Evolutionary conservation across 2,113 vertebrate genomes (phyloP).

Genomic region (Lasiurus borealis): DNA sequence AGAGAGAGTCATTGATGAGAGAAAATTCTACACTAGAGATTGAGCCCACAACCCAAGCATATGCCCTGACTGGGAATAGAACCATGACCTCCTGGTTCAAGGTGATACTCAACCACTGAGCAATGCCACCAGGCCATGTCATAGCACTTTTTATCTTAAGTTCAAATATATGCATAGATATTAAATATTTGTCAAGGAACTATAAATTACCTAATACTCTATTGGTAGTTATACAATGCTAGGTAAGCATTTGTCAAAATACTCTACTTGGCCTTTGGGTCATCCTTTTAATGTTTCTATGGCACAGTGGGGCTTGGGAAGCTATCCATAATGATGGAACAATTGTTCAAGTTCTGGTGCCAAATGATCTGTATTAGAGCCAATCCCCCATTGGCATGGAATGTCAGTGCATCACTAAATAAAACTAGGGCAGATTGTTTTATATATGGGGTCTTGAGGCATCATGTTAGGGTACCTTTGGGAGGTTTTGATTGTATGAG

Average conservation of each 20-base stretch:
- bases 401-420: neutral
- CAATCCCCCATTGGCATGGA: neutral
- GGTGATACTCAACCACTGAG: too few species aligned
- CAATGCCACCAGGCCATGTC: neutral
- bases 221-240: neutral
- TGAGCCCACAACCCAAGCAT: too few species aligned
- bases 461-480: neutral
- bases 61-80: too few species aligned
- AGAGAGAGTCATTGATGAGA: too few species aligned
- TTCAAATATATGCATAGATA: neutral
- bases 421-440: neutral
- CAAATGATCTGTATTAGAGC: neutral
- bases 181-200: neutral
- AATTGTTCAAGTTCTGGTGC: neutral
- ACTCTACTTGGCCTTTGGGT: neutral
- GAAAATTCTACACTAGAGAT: too few species aligned
- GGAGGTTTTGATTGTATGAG: slow-evolving; percentile 42
- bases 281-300: neutral
- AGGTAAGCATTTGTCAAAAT: neutral
- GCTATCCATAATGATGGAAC: neutral
- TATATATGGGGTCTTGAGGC: neutral
- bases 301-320: neutral
- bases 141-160: neutral
- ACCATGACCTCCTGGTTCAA: too few species aligned
- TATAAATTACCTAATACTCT: neutral